phyloP scores from a whole-genome alignment of 1,140 invertebrate species.

The Drosophila insularis region DNA sequence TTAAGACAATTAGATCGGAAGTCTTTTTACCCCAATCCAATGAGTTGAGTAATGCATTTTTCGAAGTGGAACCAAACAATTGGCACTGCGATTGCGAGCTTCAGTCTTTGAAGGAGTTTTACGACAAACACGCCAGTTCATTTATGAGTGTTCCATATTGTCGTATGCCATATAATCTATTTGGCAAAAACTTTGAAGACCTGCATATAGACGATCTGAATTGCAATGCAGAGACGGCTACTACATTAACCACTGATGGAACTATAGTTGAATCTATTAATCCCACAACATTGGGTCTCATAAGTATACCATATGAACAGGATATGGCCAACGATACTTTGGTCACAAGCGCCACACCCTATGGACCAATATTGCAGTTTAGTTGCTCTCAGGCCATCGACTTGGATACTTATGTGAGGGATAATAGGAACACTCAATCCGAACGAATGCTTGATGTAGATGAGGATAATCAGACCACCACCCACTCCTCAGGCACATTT shows the following conservation, averaged over 20 bases:
- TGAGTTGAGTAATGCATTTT: not conserved
- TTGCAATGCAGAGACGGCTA: slow-evolving; percentile 11
- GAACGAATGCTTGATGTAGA: not conserved
- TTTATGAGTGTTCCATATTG: slow-evolving; percentile 56
- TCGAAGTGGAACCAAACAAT: slow-evolving; percentile 49
- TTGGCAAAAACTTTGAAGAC: slow-evolving; percentile 47
- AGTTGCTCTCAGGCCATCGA: slow-evolving; percentile 33
- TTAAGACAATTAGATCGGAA: slow-evolving; percentile 36
- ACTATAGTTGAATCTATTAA: not conserved
- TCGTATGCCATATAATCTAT: slow-evolving; percentile 32
- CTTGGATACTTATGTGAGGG: not conserved
- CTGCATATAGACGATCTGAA: slow-evolving; percentile 13
- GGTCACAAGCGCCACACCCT: not conserved
- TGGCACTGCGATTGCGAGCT: slow-evolving; percentile 58
- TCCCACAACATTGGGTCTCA: not conserved
- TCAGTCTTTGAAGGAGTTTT: slow-evolving; percentile 24
- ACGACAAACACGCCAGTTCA: slow-evolving; percentile 21
- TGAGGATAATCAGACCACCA: not conserved
- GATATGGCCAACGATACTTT: not conserved
- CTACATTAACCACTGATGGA: not conserved
- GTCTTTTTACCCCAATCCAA: slow-evolving; percentile 8
- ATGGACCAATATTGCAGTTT: slow-evolving; percentile 34
- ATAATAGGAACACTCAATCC: not conserved
- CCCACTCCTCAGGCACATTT: slow-evolving; percentile 11
- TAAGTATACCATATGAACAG: not conserved